Base-by-base conservation (phyloP, 1,140 invertebrate species). In the Caenorhabditis brenneri region DNA sequence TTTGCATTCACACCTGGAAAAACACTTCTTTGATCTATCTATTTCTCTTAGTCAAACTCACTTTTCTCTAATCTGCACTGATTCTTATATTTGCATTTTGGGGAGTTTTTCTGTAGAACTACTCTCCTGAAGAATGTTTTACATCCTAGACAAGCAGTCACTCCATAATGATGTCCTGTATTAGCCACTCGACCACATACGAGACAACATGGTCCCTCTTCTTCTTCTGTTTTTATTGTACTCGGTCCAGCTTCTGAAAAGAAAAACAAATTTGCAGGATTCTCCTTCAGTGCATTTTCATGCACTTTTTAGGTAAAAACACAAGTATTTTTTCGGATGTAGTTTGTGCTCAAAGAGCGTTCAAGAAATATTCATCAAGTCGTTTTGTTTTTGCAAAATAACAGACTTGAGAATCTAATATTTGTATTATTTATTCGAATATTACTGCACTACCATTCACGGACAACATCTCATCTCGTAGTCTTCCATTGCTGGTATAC, bases 111-210 rank as follows among this genome's bases (percentile, higher is more conserved):
- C n/a, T 80, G 46, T 31, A 80, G 33, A 51, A 55, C 46, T 0
- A 81, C 53, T 58, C 80, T 39, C 31, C 80, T 58, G 36, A 81
- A 81, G 80, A 81, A 81, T 5, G 80, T 81, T 42, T 81, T 81
- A 27, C 80, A 81, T 29, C 80, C 80, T 5, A 42, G 29, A 81
- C 80, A 81, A 39, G 80, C 65, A 19, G 65, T 74, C 0, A 74
- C 65, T 46, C 65, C 65, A 24, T 74, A 74, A 74, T 74, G 65
- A 42, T 74, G 65, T 74, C 65, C 65, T 15, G 65, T 74, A 24
- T 74, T 74, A 24, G 65, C 65, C 33, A 74, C 36, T 46, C 65
- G 36, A 24, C 65, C 65, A 42, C 65, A 74, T 24, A 74, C 65
- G 2, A 74, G 36, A 42, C 65, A 74, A 42, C 36, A 36, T 15